Evolutionary conservation across 2,888 invertebrate genomes (phyloP), one percentile per base, ranked within the genome.

Genomic region (Petrolisthes manimaculis): DNA sequence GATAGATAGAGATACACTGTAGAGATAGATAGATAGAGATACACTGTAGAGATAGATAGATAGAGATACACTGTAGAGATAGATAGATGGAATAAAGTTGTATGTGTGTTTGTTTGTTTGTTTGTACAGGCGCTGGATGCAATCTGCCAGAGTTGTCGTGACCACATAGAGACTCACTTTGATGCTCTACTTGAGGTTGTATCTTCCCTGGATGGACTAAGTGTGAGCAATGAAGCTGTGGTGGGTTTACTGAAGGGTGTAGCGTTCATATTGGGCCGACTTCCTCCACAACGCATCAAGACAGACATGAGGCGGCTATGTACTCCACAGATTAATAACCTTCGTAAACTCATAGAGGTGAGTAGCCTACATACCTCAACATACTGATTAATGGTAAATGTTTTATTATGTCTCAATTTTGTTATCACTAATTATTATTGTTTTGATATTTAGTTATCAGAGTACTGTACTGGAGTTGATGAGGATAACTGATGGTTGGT

Each of bases 101-200:
- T 37, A 37, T 37, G 37, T 37, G 2, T 37, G 37, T 37, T 37
- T 37, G 21, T 88, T 4, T 37, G 37, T 37, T 37, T 37, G 21
- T 88, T 4, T 55, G 67, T 74, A 8, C 85, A 90, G 14, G 96
- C 98, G 0, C 93, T 99, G 83, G 96, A 97, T 93, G 96, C 95
- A 92, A 96, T 98, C 91, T 98, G 98, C 93, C 95, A 95, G 83
- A 95, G 96, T 21, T 98, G 98, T 92, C 95, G 96, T 77, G 94
- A 94, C 85, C 96, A 96, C 92, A 97, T 98, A 95, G 94, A 95
- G 0, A 91, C 92, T 12, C 97, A 97, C 93, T 95, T 96, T 86
- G 94, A 94, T 67, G 95, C 95, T 67, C 94, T 98, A 88, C 86
- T 97, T 92, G 95, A 95, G 92, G 95, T 97, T 77, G 95, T 96